phyloP scores from a whole-genome alignment of 2,888 invertebrate genomes.

The Scaptodrosophila latifasciaeformis region DNA sequence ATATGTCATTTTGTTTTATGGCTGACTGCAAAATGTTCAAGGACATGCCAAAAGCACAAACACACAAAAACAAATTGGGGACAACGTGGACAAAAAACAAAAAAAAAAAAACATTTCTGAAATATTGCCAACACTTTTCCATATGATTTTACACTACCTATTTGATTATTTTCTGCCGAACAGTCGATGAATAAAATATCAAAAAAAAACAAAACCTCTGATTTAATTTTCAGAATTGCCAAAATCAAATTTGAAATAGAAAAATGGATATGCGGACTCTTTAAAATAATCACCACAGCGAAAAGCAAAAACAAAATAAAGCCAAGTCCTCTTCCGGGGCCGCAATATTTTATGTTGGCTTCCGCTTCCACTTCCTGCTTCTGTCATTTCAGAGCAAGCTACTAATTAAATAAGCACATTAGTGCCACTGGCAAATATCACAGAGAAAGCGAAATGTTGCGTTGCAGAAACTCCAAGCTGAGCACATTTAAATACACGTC shows the following conservation, averaged over 20 bases:
- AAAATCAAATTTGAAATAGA: constrained; percentile 1
- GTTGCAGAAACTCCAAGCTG: no score
- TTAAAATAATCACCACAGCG: neutral
- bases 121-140: neutral
- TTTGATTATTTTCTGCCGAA: no score
- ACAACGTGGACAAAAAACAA: neutral
- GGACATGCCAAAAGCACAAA: neutral
- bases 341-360: neutral
- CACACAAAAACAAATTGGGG: neutral
- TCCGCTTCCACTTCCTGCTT: neutral
- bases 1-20: constrained; percentile 39
- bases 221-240: neutral
- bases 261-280: neutral
- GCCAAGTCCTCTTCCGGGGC: neutral
- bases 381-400: neutral
- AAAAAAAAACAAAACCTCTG: neutral
- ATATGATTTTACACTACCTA: neutral
- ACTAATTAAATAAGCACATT: constrained; percentile 1
- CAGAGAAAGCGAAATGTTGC: no score
- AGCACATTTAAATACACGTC: no score
- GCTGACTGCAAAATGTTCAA: constrained; percentile 13
- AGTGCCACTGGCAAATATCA: neutral
- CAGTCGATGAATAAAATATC: no score
- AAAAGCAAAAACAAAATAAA: constrained; percentile 5
- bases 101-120: neutral